These are phyloP conservation scores for Melipona beecheii DNA, from an alignment of 2,888 invertebrate genomes.

Conservation along the genomic window DNA sequence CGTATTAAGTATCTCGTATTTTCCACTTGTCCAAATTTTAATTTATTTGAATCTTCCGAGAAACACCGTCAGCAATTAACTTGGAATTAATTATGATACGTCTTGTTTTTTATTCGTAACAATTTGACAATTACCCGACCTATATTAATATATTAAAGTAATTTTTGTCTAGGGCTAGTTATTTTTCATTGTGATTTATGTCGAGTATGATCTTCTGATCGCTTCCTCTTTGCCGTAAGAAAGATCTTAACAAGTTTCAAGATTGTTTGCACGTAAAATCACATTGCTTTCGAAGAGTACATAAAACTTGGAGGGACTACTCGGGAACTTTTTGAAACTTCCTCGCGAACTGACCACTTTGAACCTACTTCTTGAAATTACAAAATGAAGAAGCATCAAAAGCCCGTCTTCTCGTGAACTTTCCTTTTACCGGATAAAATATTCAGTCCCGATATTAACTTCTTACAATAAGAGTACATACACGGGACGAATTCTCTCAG, in stretches of 20 bases:
- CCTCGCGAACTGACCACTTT: constrained; percentile 50
- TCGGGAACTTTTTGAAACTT: constrained; percentile 39
- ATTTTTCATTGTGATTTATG: background rate
- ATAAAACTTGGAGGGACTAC: constrained; percentile 37
- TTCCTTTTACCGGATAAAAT: constrained; percentile 46
- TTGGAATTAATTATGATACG: too few species aligned
- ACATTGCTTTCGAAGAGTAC: constrained; percentile 34
- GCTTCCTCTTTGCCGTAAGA: background rate
- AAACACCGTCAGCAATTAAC: too few species aligned
- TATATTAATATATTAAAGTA: background rate
- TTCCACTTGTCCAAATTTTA: too few species aligned
- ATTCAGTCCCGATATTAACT: constrained; percentile 35
- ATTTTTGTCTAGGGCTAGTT: too few species aligned
- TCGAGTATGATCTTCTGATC: too few species aligned
- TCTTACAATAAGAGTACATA: background rate
- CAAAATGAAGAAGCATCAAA: constrained; percentile 41
- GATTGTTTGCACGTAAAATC: constrained; percentile 55
- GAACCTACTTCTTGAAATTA: constrained; percentile 50
- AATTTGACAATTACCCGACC: background rate
- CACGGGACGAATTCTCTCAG: background rate
- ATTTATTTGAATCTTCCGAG: too few species aligned
- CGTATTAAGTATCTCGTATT: too few species aligned
- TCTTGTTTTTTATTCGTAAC: too few species aligned
- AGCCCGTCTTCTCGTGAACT: constrained; percentile 29
- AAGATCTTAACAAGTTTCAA: constrained; percentile 31